Evolutionary conservation across 2,888 invertebrate species (phyloP), one percentile per base, ranked within the genome.

Genomic region (Eulithis prunata): DNA sequence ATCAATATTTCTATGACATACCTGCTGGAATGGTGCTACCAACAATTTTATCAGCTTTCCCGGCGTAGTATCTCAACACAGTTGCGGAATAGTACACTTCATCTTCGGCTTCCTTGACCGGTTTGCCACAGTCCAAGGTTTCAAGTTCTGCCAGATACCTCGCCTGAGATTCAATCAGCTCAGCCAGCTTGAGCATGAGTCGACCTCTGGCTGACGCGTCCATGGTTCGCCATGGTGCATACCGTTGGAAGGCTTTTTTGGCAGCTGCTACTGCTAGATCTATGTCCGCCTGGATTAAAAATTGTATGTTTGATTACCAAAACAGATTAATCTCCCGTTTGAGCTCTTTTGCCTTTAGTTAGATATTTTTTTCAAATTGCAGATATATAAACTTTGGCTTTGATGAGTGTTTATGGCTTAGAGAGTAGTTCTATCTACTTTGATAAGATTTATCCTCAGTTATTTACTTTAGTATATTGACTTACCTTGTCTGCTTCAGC

Each of bases 111-210:
- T 94, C 90, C 41, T 94, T 91, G 76, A 96, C 98, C 0, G 98
- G 98, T 83, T 99, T 99, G 0, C 99, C 99, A 87, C 98, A 98
- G 85, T 99, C 98, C 70, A 98, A 85, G 0, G 99, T 98, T 91
- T 99, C 99, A 73, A 99, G 93, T 78, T 97, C 97, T 3, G 97
- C 97, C 68, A 98, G 83, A 69, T 96, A 95, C 13, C 94, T 90
- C 41, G 94, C 93, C 78, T 98, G 97, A 32, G 96, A 94, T 73
- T 96, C 95, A 65, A 98, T 94, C 0, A 98, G 93, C 70, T 96
- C 96, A 11, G 97, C 97, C 64, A 98, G 89, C 88, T 95, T 90
- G 6, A 88, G 88, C 73, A 99, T 94, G 1, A 98, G 93, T 32
- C 89, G 85, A 0, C 97, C 98, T 72, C 98, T 94, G 56, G 94